Conservation (phyloP, 2,113 vertebrate genomes). For the Centrocercus urophasianus region DNA sequence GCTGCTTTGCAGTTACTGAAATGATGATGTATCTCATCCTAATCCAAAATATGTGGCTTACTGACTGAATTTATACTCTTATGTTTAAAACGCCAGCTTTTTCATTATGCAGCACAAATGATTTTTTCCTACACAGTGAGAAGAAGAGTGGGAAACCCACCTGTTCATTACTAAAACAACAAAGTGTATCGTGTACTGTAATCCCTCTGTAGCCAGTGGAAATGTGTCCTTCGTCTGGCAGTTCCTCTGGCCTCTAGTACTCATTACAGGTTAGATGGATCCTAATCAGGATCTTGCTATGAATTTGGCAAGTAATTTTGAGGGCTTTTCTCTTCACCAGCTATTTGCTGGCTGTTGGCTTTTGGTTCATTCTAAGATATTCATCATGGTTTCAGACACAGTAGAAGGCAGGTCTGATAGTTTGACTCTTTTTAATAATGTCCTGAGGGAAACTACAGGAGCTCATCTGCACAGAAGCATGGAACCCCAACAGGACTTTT, state of each 20-base stretch:
- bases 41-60: not conserved
- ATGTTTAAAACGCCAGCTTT: not conserved
- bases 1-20: not conserved
- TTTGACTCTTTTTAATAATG: not conserved
- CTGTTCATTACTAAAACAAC: not conserved
- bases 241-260: not conserved
- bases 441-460: not conserved
- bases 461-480: not conserved
- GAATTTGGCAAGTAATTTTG: not conserved
- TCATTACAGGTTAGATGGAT: not conserved
- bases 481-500: not conserved
- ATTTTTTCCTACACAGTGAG: not conserved
- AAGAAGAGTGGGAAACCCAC: not conserved
- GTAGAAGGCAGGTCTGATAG: not conserved
- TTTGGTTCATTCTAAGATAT: rapidly evolving
- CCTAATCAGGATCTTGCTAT: not conserved
- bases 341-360: not conserved
- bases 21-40: not conserved
- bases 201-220: not conserved
- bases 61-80: not conserved
- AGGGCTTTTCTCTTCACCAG: not conserved
- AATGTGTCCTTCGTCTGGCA: not conserved
- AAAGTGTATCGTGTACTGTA: not conserved
- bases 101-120: not conserved
- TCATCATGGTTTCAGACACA: not conserved